Percentiles rank a stretch among this genome's conserved stretches.
Conservation (phyloP, 2,888 invertebrate genomes). For the Cerastoderma edule region DNA sequence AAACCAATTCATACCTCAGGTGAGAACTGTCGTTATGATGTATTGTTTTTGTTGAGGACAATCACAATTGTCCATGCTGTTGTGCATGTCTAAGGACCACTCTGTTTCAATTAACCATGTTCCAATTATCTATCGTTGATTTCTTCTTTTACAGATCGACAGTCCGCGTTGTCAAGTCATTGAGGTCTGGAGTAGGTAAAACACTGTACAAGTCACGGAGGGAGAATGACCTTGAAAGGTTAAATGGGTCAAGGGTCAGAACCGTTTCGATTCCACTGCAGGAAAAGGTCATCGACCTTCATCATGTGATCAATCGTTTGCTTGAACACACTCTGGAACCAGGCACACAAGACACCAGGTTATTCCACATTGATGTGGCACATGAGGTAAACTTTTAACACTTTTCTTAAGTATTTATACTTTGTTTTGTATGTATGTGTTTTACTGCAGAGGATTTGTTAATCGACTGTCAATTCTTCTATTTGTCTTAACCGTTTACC, state of each 20-base stretch:
- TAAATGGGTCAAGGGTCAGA: constrained; percentile 14
- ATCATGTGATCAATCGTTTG: constrained; percentile 52
- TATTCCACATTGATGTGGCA: constrained; percentile 74
- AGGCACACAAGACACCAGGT: constrained; percentile 52
- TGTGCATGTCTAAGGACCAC: background rate
- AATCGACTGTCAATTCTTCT: background rate
- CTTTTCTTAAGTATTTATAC: background rate
- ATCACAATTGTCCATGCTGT: too few species aligned
- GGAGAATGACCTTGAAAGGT: constrained; percentile 48
- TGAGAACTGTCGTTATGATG: too few species aligned
- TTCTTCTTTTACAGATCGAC: constrained; percentile 56
- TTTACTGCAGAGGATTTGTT: too few species aligned
- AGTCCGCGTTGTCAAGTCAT: constrained; percentile 72
- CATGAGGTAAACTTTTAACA: constrained; percentile 63
- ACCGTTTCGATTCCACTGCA: constrained; percentile 63
- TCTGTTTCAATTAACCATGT: too few species aligned
- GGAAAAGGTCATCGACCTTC: constrained; percentile 59
- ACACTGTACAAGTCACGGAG: constrained; percentile 66
- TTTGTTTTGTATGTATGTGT: background rate
- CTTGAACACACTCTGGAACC: constrained; percentile 55
- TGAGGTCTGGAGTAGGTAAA: constrained; percentile 76
- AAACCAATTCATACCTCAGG: too few species aligned
- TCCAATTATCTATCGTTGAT: too few species aligned
- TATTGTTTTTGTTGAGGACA: too few species aligned
- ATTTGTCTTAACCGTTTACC: background rate